Evolutionary conservation across 2,888 invertebrate genomes (phyloP).

Genomic region (Drosophila longiperda): DNA sequence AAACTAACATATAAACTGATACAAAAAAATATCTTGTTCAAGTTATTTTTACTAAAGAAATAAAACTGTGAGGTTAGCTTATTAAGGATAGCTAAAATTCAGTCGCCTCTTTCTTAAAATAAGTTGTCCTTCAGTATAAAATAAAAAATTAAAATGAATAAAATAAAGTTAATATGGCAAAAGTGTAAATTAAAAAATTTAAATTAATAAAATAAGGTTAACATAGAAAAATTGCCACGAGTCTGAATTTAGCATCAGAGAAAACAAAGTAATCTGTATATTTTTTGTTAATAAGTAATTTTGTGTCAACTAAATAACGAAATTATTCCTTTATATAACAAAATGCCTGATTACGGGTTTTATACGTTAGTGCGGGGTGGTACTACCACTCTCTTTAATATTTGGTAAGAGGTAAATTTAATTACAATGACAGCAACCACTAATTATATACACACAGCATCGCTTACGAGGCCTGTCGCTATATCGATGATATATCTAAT

Average conservation of each 20-base stretch:
- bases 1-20: too few relatives aligned
- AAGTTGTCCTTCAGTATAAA: too few relatives aligned
- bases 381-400: slow-evolving; percentile 46
- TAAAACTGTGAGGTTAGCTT: not conserved
- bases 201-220: not conserved
- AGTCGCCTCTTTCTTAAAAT: too few relatives aligned
- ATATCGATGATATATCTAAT: slow-evolving; percentile 53
- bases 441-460: slow-evolving; percentile 22
- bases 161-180: too few relatives aligned
- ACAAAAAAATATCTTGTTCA: too few relatives aligned
- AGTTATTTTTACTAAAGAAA: too few relatives aligned
- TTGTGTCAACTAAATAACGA: not conserved
- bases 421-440: not conserved
- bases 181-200: not conserved
- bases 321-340: not conserved
- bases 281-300: not conserved
- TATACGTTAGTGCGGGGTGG: slow-evolving; percentile 42
- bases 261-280: not conserved
- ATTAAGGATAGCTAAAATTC: not conserved
- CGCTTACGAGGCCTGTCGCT: slow-evolving; percentile 47
- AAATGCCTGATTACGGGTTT: slow-evolving; percentile 38
- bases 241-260: not conserved
- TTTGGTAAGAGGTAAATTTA: slow-evolving; percentile 41
- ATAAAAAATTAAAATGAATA: too few relatives aligned
- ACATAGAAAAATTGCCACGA: not conserved